These are phyloP conservation scores for Chlorocebus sabaeus DNA, from an alignment of 2,113 vertebrate genomes.

Conservation along the genomic window DNA sequence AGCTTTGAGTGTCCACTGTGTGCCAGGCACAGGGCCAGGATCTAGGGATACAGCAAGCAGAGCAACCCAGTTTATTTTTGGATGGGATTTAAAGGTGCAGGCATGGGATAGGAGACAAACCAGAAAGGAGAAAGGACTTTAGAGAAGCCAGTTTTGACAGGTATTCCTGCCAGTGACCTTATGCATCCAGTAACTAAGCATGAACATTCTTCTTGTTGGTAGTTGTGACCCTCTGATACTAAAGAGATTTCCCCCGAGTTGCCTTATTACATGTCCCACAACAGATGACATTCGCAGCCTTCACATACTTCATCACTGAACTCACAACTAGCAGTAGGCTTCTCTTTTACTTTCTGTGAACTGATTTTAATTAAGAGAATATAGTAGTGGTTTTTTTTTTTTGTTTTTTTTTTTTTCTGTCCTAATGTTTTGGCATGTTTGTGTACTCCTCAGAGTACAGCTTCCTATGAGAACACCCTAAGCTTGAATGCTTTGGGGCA, in stretches of 20 bases:
- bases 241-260: background rate
- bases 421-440: background rate
- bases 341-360: background rate
- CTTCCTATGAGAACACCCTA: background rate
- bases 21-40: background rate
- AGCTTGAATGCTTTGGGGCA: background rate
- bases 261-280: background rate
- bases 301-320: background rate
- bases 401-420: conserved; percentile 16
- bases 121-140: background rate
- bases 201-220: background rate
- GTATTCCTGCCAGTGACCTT: background rate
- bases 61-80: background rate
- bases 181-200: background rate
- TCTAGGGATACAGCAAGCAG: background rate
- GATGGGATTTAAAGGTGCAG: background rate
- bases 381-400: background rate
- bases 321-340: background rate
- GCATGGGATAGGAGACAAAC: background rate
- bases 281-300: background rate
- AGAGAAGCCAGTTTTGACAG: background rate
- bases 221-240: background rate
- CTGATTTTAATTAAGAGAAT: background rate
- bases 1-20: background rate
- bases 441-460: background rate